Conservation (phyloP, 1,140 invertebrate species). For the Meloidogyne hapla region DNA sequence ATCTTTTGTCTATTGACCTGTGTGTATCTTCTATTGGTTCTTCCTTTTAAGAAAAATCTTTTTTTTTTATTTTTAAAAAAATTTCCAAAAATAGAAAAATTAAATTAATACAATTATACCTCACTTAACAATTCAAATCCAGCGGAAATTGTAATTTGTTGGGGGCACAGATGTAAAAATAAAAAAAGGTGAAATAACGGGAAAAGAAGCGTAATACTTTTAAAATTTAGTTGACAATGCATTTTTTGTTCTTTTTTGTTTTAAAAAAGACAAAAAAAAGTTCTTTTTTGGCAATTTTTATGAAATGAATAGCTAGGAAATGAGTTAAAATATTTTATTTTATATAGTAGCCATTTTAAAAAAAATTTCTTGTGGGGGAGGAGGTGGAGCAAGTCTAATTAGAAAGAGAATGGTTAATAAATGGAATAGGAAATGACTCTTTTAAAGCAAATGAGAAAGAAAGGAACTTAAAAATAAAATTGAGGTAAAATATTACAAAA, state of each 20-base stretch:
- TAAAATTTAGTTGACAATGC: not conserved
- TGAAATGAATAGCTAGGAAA: not conserved
- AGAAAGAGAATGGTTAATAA: no score
- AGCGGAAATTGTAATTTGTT: not conserved
- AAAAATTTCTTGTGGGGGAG: not conserved
- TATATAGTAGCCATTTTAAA: not conserved
- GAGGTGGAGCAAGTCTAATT: not conserved
- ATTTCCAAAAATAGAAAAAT: not conserved
- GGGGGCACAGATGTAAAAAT: not conserved
- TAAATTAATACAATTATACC: conserved; percentile 1
- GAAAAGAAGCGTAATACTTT: not conserved
- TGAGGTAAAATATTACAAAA: no score
- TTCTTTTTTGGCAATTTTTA: not conserved
- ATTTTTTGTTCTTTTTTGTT: not conserved
- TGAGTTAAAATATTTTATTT: not conserved
- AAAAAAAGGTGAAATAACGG: not conserved
- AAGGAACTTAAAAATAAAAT: no score
- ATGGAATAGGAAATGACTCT: no score
- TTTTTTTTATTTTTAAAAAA: no score
- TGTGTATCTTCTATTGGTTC: not conserved
- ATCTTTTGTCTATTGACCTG: conserved; percentile 9
- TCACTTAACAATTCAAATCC: not conserved
- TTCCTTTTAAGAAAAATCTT: not conserved
- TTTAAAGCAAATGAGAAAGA: no score
- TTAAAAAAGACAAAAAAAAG: no score